phyloP scores from a whole-genome alignment of 2,113 vertebrate species.

The Notechis scutatus region DNA sequence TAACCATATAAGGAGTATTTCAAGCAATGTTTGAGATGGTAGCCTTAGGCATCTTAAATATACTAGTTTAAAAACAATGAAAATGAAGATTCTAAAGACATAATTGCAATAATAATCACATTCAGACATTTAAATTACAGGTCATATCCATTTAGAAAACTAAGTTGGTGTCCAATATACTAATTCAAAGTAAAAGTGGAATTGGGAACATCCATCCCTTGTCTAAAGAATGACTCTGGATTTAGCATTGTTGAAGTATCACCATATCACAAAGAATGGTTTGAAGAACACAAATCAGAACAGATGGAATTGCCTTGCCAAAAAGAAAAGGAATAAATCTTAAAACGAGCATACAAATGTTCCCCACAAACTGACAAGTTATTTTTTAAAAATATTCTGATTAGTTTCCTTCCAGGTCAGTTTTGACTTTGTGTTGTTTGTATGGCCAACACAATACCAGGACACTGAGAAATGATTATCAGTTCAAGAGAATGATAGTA shows the following conservation, averaged over 20 bases:
- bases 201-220: background rate
- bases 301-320: background rate
- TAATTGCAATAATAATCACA: background rate
- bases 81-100: background rate
- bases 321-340: background rate
- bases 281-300: constrained; percentile 26
- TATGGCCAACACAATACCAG: background rate
- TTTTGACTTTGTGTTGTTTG: constrained; percentile 4
- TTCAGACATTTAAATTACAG: background rate
- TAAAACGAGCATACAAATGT: background rate
- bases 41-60: background rate
- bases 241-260: background rate
- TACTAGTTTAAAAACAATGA: background rate
- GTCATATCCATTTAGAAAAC: background rate
- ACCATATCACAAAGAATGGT: background rate
- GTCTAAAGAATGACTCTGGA: background rate
- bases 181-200: background rate
- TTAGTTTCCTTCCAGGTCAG: constrained; percentile 21
- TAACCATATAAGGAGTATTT: background rate
- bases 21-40: background rate
- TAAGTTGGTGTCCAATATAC: background rate
- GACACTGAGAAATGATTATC: background rate
- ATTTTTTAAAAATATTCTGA: background rate
- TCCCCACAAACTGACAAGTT: background rate
- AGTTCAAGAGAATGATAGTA: background rate